These are phyloP conservation scores for Protaetia brevitarsis DNA, from an alignment of 1,140 invertebrate species.

Conservation along the genomic window DNA sequence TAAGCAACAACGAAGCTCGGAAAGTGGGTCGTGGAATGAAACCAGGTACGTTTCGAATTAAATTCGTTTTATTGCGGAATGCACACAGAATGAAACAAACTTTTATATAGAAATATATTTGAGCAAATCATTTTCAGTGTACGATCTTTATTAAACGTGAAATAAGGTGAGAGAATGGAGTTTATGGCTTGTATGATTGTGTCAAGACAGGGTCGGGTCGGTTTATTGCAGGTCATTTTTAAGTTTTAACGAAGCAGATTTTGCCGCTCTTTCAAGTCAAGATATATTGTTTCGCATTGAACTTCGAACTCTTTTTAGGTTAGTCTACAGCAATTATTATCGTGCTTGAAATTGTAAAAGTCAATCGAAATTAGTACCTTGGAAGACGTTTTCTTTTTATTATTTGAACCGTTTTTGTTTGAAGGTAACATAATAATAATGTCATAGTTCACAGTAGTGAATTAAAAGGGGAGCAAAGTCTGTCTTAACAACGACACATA, in stretches of 20 bases:
- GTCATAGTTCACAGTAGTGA: too few species aligned
- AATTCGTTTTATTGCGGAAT: slow-evolving; percentile 43
- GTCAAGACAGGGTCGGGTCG: slow-evolving; percentile 28
- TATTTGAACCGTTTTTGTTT: too few species aligned
- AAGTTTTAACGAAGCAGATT: slow-evolving; percentile 42
- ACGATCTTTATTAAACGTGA: slow-evolving; percentile 33
- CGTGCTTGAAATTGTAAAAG: too few species aligned
- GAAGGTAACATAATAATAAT: too few species aligned
- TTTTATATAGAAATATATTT: slow-evolving; percentile 43
- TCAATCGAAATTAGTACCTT: too few species aligned
- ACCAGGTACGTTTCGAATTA: slow-evolving; percentile 29
- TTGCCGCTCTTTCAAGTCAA: slow-evolving; percentile 26
- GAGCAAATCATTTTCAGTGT: slow-evolving; percentile 43
- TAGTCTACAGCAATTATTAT: too few species aligned
- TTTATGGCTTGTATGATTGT: slow-evolving; percentile 39
- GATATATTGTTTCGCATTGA: background rate
- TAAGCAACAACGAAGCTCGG: background rate
- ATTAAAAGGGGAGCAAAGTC: background rate
- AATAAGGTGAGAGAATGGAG: slow-evolving; percentile 35
- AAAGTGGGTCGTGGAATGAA: slow-evolving; percentile 18
- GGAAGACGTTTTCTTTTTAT: too few species aligned
- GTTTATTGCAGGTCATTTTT: slow-evolving; percentile 44
- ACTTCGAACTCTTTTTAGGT: background rate
- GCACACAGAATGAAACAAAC: slow-evolving; percentile 42
- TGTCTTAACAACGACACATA: background rate